A percentile compares a stretch with the other conserved stretches of the same genome.
These are phyloP conservation scores for Heliothis subflexa DNA, from an alignment of 1,140 invertebrate genomes.

Conservation along the genomic window DNA sequence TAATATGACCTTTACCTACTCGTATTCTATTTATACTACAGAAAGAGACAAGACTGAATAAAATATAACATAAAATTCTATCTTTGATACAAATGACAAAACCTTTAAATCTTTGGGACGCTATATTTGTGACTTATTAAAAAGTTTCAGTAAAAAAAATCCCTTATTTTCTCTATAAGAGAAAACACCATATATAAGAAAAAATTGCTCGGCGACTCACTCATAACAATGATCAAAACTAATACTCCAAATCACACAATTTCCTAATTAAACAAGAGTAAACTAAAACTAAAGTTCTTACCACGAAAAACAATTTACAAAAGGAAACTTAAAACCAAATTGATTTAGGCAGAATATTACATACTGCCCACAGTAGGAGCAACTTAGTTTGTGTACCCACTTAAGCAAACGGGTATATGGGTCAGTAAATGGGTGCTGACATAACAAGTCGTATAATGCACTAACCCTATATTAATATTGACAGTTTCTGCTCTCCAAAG, in stretches of 20 bases:
- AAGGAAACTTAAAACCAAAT: conserved; percentile 19
- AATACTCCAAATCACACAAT: too few species aligned
- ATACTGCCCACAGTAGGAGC: background rate
- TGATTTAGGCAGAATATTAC: conserved; percentile 28
- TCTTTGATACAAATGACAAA: background rate
- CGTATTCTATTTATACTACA: background rate
- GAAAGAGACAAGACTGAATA: background rate
- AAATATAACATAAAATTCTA: background rate
- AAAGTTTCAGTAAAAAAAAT: too few species aligned
- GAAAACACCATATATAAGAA: too few species aligned
- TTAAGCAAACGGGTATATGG: conserved; percentile 24
- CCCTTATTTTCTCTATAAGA: too few species aligned
- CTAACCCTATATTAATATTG: conserved; percentile 29
- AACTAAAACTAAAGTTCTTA: background rate
- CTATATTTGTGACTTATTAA: too few species aligned
- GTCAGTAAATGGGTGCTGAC: conserved; percentile 25
- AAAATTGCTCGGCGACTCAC: too few species aligned
- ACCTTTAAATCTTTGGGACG: background rate
- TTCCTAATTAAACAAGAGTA: background rate
- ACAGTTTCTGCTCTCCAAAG: background rate
- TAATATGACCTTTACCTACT: too few species aligned
- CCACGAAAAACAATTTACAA: background rate
- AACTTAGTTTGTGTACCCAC: conserved; percentile 26
- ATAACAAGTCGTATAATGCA: conserved; percentile 2
- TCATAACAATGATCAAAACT: too few species aligned